Evolutionary conservation across 1,140 invertebrate genomes (phyloP).

Genomic region (Piezodorus guildinii): DNA sequence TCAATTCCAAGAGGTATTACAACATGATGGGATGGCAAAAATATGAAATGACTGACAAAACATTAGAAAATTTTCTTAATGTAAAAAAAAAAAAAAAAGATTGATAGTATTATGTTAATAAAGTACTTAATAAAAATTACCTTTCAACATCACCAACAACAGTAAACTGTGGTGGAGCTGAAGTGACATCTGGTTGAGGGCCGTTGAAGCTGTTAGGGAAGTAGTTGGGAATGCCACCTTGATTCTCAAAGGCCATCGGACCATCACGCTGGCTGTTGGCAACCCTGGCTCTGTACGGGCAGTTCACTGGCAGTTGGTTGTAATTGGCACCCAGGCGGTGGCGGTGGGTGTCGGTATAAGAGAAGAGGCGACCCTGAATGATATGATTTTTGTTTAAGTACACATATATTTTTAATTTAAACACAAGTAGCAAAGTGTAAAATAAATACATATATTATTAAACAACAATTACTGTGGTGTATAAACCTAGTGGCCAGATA

Average conservation of each 20-base stretch:
- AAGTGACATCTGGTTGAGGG: constrained; percentile 46
- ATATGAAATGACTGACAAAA: too few species aligned
- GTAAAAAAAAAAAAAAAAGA: too few species aligned
- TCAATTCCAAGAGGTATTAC: too few species aligned
- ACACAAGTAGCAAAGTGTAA: too few species aligned
- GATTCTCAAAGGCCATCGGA: constrained; percentile 48
- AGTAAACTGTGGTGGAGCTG: constrained; percentile 32
- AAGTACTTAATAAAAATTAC: constrained; percentile 25
- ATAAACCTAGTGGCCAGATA: too few species aligned
- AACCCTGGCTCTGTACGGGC: constrained; percentile 52
- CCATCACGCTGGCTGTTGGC: constrained; percentile 85
- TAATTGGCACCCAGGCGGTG: constrained; percentile 89
- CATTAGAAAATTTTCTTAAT: too few species aligned
- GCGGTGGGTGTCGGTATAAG: constrained; percentile 89
- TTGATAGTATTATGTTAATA: too few species aligned
- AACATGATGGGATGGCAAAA: too few species aligned
- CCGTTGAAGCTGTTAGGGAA: constrained; percentile 91
- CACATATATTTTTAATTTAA: too few species aligned
- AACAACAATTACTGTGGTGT: too few species aligned
- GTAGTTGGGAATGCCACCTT: constrained; percentile 82
- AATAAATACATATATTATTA: too few species aligned
- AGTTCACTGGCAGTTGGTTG: constrained; percentile 89
- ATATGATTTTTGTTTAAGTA: background rate
- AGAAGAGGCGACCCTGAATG: constrained; percentile 74
- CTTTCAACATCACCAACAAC: constrained; percentile 40